These are phyloP conservation scores for Formica exsecta DNA, from an alignment of 1,140 invertebrate species.

Conservation along the genomic window DNA sequence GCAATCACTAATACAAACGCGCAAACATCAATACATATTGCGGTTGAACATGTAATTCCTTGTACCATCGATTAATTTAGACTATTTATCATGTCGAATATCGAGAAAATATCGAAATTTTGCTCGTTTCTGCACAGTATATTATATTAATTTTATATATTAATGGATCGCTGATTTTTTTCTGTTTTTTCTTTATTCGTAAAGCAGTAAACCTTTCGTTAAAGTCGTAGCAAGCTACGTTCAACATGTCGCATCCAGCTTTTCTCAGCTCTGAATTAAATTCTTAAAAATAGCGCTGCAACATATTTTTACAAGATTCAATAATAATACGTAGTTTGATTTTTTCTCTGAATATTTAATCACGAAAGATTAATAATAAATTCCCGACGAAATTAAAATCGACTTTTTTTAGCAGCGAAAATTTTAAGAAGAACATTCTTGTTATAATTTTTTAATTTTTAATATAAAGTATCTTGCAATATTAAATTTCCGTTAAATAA, in stretches of 20 bases:
- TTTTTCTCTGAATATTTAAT: neutral
- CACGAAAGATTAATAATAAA: neutral
- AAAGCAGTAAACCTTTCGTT: neutral
- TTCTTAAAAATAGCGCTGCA: neutral
- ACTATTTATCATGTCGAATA: slow-evolving; percentile 38
- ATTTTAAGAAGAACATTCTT: slow-evolving; percentile 1
- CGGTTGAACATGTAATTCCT: slow-evolving; percentile 24
- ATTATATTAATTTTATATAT: neutral
- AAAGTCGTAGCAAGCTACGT: neutral
- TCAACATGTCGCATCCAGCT: neutral
- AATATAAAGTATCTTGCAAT: neutral
- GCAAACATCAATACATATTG: slow-evolving; percentile 10
- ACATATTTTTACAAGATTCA: neutral
- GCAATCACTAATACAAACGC: slow-evolving; percentile 21
- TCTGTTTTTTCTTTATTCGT: neutral
- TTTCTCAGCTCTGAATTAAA: neutral
- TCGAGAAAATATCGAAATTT: slow-evolving; percentile 10
- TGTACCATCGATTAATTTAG: slow-evolving; percentile 35
- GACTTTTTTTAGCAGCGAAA: neutral
- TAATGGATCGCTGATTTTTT: neutral
- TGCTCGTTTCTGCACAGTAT: neutral
- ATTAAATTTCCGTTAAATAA: slow-evolving; percentile 34
- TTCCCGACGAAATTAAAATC: slow-evolving; percentile 6
- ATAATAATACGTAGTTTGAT: neutral
- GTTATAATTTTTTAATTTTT: slow-evolving; percentile 7